A percentile compares a stretch with the other conserved stretches of the same genome.
Conservation (phyloP, 2,113 vertebrate genomes). For the Apteryx mantelli region DNA sequence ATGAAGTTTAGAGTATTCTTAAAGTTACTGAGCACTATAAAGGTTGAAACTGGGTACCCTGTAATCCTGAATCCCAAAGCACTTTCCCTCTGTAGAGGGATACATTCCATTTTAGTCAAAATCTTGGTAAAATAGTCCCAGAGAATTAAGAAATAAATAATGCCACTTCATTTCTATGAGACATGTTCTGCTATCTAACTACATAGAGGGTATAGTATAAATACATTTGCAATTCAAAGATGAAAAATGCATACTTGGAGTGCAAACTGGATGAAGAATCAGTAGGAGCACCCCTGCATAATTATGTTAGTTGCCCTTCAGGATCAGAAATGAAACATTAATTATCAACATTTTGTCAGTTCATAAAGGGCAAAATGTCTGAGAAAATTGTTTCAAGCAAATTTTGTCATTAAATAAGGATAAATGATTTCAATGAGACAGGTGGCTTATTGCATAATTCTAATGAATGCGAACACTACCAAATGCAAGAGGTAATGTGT, state of each 20-base stretch:
- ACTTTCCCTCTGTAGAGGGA: not conserved
- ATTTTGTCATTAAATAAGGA: not conserved
- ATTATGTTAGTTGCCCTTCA: slow-evolving; percentile 19
- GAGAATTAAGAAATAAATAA: slow-evolving; percentile 7
- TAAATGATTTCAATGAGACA: not conserved
- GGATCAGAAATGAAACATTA: not conserved
- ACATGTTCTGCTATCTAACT: not conserved
- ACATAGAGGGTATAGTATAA: not conserved
- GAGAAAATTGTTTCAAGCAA: slow-evolving; percentile 9
- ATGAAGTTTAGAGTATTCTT: not conserved
- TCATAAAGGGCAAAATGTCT: slow-evolving; percentile 27
- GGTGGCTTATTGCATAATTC: not conserved
- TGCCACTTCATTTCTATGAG: slow-evolving; percentile 15
- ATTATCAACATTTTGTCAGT: slow-evolving; percentile 25
- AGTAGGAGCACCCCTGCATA: not conserved
- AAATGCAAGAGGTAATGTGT: not conserved
- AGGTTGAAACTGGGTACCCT: not conserved
- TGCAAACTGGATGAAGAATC: not conserved
- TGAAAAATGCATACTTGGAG: slow-evolving; percentile 31
- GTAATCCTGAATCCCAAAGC: not conserved
- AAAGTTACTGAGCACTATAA: not conserved
- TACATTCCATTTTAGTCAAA: slow-evolving; percentile 4
- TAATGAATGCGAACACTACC: not conserved
- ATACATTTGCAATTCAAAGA: not conserved
- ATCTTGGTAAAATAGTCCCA: not conserved